Conservation (phyloP, 2,113 vertebrate species). For the Himantopus leucocephalus region DNA sequence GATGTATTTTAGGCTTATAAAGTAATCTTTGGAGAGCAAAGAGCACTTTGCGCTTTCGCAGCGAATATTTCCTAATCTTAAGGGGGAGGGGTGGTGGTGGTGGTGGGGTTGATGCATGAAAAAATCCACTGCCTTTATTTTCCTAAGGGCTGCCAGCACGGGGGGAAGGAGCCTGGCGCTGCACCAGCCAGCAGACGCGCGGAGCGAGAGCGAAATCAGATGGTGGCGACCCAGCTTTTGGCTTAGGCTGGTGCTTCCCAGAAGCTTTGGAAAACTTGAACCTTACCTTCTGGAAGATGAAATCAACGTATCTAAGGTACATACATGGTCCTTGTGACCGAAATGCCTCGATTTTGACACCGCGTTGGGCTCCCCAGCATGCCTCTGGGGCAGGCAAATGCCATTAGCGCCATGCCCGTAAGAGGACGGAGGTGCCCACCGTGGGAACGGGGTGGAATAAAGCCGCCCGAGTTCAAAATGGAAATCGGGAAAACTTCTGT, state of each 20-base stretch:
- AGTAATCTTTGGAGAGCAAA: conserved; percentile 16
- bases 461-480: background rate
- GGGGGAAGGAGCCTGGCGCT: background rate
- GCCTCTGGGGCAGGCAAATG: background rate
- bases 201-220: background rate
- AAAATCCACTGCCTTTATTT: background rate
- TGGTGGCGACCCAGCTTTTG: background rate
- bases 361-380: background rate
- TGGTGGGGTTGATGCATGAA: background rate
- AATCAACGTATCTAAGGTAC: background rate
- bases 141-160: background rate
- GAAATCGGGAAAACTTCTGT: conserved; percentile 49
- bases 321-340: background rate
- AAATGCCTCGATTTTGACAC: background rate
- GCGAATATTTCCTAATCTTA: background rate
- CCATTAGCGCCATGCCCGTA: fast-evolving
- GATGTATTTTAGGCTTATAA: background rate
- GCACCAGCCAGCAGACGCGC: background rate
- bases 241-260: background rate
- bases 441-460: conserved; percentile 39
- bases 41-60: background rate
- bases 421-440: background rate
- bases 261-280: background rate
- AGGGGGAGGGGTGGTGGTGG: background rate
- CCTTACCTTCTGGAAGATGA: background rate